These are phyloP conservation scores for Protaetia brevitarsis DNA, from an alignment of 1,140 invertebrate genomes.

Conservation along the genomic window DNA sequence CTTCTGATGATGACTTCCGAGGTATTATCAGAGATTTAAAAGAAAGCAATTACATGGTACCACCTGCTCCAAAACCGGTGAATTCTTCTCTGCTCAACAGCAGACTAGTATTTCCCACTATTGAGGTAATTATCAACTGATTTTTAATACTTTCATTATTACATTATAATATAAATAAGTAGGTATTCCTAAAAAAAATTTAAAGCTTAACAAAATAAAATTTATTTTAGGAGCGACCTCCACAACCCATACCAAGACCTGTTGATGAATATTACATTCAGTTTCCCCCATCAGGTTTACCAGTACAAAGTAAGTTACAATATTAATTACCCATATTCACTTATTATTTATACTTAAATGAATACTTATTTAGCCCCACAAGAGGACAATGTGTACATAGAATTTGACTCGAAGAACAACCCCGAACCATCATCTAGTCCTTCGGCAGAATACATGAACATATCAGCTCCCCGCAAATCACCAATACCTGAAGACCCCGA, in stretches of 20 bases:
- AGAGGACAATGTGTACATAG: constrained; percentile 21
- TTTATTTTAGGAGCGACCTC: constrained; percentile 29
- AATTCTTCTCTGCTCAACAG: constrained; percentile 20
- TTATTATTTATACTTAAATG: neutral
- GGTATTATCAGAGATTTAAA: constrained; percentile 36
- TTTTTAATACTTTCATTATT: neutral
- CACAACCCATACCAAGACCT: constrained; percentile 51
- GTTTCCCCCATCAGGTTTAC: constrained; percentile 54
- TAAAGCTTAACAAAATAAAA: neutral
- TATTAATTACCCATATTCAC: neutral
- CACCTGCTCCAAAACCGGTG: constrained; percentile 42
- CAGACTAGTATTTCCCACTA: constrained; percentile 11
- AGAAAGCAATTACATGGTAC: constrained; percentile 40
- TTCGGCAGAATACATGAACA: constrained; percentile 13
- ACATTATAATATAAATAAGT: neutral
- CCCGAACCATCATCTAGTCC: constrained; percentile 5
- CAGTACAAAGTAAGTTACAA: constrained; percentile 49
- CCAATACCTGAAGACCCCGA: neutral
- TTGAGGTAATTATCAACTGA: constrained; percentile 4
- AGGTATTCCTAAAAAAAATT: neutral
- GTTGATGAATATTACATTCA: constrained; percentile 53
- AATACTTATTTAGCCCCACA: neutral
- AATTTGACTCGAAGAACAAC: constrained; percentile 8
- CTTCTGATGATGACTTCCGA: constrained; percentile 39
- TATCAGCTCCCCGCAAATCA: neutral